These are phyloP conservation scores for Cladopsammia gracilis DNA, from an alignment of 64 coral and sea anemone species.

Conservation along the genomic window DNA sequence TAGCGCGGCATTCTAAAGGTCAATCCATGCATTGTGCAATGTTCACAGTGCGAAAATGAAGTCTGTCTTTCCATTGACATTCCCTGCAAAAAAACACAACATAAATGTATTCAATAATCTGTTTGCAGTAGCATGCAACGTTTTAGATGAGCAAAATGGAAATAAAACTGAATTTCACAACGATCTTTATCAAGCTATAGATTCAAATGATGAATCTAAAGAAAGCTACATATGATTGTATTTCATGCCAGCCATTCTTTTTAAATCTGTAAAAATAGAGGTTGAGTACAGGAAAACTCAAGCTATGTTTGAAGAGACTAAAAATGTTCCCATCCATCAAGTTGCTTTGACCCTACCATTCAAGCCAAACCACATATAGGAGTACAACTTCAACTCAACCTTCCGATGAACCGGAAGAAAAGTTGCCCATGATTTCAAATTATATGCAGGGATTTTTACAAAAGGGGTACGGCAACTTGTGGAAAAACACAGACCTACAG, in stretches of 20 bases:
- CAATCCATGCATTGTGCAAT: no score
- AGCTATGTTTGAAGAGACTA: not conserved
- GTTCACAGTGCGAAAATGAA: no score
- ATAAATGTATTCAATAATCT: not conserved
- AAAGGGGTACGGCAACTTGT: no score
- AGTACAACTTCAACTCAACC: not conserved
- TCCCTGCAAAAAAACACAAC: not conserved
- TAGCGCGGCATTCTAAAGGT: no score
- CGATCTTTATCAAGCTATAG: not conserved
- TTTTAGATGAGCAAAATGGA: not conserved
- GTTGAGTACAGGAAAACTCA: not conserved
- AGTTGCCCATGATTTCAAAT: not conserved
- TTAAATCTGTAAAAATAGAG: not conserved
- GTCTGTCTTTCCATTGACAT: conserved; percentile 25
- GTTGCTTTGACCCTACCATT: not conserved
- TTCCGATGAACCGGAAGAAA: not conserved
- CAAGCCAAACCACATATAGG: not conserved
- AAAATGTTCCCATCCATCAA: not conserved
- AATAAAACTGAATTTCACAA: not conserved
- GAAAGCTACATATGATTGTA: not conserved
- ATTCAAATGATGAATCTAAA: not conserved
- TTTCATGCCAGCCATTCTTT: not conserved
- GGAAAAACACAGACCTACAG: not conserved
- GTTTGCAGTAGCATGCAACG: not conserved
- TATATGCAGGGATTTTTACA: not conserved